These are phyloP conservation scores for Gymnoscopelus microlampas DNA, from an alignment of 2,797 vertebrate species.

Conservation along the genomic window DNA sequence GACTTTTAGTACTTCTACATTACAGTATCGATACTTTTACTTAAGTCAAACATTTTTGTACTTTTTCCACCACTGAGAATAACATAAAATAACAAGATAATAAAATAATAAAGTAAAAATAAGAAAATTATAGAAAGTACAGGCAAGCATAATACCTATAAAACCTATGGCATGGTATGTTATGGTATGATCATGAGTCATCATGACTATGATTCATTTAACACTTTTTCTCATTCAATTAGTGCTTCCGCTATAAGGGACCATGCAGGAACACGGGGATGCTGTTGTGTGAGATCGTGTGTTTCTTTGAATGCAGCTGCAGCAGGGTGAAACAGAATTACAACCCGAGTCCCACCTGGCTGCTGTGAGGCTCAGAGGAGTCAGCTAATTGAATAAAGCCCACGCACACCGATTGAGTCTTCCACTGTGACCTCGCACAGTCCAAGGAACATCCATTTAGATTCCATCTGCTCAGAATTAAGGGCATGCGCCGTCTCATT, in stretches of 20 bases:
- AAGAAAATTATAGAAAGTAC: too few species aligned
- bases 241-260: background rate
- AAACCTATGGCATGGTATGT: too few species aligned
- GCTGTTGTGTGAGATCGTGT: background rate
- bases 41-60: too few species aligned
- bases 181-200: too few species aligned
- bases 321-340: conserved; percentile 50
- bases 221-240: too few species aligned
- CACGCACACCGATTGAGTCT: conserved; percentile 67
- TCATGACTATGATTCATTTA: too few species aligned
- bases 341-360: conserved; percentile 58
- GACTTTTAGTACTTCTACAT: too few species aligned
- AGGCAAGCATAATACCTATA: too few species aligned
- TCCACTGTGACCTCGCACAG: conserved; percentile 72
- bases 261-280: background rate
- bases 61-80: too few species aligned
- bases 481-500: conserved; percentile 65
- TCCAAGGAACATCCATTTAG: conserved; percentile 70
- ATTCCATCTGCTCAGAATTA: conserved; percentile 77
- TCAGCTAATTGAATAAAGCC: conserved; percentile 70
- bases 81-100: too few species aligned
- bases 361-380: conserved; percentile 58
- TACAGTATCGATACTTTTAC: too few species aligned
- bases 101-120: too few species aligned
- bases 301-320: conserved; percentile 7